These are phyloP conservation scores for Chrysomela aeneicollis DNA, from an alignment of 2,888 invertebrate genomes.

Conservation along the genomic window DNA sequence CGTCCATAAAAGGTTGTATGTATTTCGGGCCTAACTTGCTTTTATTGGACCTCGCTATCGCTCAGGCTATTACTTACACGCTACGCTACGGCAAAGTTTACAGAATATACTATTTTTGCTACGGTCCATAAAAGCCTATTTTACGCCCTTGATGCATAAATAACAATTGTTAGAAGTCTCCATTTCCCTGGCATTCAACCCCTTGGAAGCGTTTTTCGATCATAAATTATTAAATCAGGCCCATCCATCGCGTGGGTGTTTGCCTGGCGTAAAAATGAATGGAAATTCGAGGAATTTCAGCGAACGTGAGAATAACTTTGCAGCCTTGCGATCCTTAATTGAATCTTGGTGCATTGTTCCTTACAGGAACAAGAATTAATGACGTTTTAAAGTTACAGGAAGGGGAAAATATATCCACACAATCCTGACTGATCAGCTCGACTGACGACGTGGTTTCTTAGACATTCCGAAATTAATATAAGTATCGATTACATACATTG, in stretches of 20 bases:
- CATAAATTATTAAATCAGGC: slow-evolving; percentile 31
- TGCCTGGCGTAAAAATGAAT: not conserved
- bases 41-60: too few species aligned
- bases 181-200: too few species aligned
- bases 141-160: too few species aligned
- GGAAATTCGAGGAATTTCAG: slow-evolving; percentile 8
- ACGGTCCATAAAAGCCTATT: too few species aligned
- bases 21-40: too few species aligned
- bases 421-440: not conserved
- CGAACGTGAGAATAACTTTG: slow-evolving; percentile 21
- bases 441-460: not conserved
- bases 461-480: not conserved
- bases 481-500: not conserved
- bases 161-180: too few species aligned
- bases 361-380: slow-evolving; percentile 20
- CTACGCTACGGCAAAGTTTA: too few species aligned
- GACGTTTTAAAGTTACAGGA: not conserved
- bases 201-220: slow-evolving; percentile 7
- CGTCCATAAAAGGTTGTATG: too few species aligned
- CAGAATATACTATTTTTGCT: too few species aligned
- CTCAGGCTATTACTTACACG: too few species aligned
- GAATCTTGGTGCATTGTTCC: slow-evolving; percentile 2
- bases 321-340: slow-evolving; percentile 11
- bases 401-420: not conserved
- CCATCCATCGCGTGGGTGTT: slow-evolving; percentile 17